phyloP scores from a whole-genome alignment of 1,140 invertebrate species.

The Drosophila varians region DNA sequence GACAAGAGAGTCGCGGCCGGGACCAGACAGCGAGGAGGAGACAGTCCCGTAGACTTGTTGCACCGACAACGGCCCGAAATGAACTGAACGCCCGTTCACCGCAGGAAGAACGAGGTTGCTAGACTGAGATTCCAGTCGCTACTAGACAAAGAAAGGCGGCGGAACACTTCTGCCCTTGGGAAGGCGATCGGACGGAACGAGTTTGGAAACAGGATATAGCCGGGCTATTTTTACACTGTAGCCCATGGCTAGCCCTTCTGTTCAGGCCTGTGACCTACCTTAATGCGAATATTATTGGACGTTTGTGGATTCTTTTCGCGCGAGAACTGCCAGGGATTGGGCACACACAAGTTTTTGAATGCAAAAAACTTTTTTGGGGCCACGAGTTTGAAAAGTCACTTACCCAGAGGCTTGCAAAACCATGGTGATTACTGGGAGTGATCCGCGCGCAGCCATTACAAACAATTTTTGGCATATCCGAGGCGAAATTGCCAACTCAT shows the following conservation, averaged over 20 bases:
- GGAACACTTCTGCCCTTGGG: slow-evolving; percentile 31
- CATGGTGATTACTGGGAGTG: slow-evolving; percentile 4
- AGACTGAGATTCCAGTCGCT: neutral
- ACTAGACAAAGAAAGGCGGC: neutral
- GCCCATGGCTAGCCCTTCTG: too few relatives aligned
- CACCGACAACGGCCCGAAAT: slow-evolving; percentile 54
- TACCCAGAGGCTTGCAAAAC: slow-evolving; percentile 9
- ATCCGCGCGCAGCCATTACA: slow-evolving; percentile 6
- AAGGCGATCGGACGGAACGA: neutral
- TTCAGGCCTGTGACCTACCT: slow-evolving; percentile 7
- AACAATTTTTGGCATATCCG: slow-evolving; percentile 16
- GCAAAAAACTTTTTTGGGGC: neutral
- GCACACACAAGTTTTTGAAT: neutral
- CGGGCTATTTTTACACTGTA: neutral
- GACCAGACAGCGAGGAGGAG: slow-evolving; percentile 17
- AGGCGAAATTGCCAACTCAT: slow-evolving; percentile 36
- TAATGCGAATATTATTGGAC: neutral
- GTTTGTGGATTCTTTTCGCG: neutral
- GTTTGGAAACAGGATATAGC: neutral
- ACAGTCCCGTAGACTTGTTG: slow-evolving; percentile 71
- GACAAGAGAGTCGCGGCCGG: slow-evolving; percentile 3
- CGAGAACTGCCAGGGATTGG: neutral
- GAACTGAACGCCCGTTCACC: slow-evolving; percentile 59
- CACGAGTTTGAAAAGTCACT: slow-evolving; percentile 19
- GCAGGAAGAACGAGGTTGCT: slow-evolving; percentile 55